Base-by-base conservation (phyloP, 2,113 vertebrate species). In the Genyomyrus donnyi region DNA sequence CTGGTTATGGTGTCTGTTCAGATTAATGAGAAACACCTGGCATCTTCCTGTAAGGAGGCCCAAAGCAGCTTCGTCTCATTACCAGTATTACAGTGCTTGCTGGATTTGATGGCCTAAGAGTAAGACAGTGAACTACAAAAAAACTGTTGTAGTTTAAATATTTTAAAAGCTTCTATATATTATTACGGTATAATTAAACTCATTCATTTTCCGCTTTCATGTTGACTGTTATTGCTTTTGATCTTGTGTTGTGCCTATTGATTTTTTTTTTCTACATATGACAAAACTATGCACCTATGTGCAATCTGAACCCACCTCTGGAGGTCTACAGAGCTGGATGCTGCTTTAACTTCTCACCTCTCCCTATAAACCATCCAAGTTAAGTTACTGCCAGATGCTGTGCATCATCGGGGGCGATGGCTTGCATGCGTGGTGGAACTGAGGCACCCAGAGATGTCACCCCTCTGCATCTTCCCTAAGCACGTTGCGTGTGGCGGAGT, bases 21-120 rank as follows among this genome's bases (percentile, higher is more conserved):
- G 58, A 89, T 70, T 85, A 85, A 90, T 90, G 90, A 89, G 88
- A 89, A 90, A 53, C 90, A 90, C 88, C 88, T 74, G 90, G 77
- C 15, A 39, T 19, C 52, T 56, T 83, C 15, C 88, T 42, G 58
- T 77, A 42, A 77, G 48, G 56, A 85, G 49, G 24, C 88, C 66
- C 48, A 39, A 35, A 39, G 50, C 31, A 83, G 46, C 85, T 42
- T 56, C 50, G 15, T 56, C 85, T 39, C 50, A 87, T 87, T 87
- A 87, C 85, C 85, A 87, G 17, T 56, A 49, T 39, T 19, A 24
- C 48, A 7, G 48, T 6, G 27, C 50, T 53, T 87, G 27, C 3
- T 87, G 85, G 15, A 50, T 87, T 87, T 39, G 35, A 31, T 53
- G 50, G 85, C 49, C 15, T 19, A 15, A 27, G 35, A 13, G 50